These are phyloP conservation scores for Taeniopygia guttata DNA, from an alignment of 2,797 vertebrate species.

Conservation along the genomic window DNA sequence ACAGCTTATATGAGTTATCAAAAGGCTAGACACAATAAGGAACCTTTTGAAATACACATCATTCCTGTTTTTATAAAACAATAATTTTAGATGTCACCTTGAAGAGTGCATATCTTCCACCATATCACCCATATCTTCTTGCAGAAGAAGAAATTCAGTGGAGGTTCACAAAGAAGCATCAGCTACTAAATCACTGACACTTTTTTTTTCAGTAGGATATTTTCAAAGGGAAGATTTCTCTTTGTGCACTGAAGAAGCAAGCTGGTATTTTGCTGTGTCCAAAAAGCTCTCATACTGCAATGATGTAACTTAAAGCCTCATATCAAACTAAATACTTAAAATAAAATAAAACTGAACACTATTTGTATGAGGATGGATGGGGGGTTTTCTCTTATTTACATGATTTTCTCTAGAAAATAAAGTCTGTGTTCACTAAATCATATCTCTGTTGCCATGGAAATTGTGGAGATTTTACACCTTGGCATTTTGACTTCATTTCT, in stretches of 20 bases:
- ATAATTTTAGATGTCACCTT: not conserved
- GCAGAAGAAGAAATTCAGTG: not conserved
- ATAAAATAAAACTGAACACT: not conserved
- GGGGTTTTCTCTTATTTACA: not conserved
- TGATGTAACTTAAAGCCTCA: not conserved
- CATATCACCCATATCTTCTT: not conserved
- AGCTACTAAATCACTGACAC: not conserved
- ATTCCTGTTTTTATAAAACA: not conserved
- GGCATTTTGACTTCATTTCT: constrained; percentile 54
- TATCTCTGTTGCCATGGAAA: constrained; percentile 45
- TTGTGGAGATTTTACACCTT: constrained; percentile 47
- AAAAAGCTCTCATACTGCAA: not conserved
- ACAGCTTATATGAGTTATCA: not conserved
- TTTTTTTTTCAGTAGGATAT: not conserved
- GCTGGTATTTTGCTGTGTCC: not conserved
- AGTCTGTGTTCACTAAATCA: not conserved
- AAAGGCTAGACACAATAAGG: not conserved
- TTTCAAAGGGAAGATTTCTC: not conserved
- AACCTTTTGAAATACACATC: not conserved
- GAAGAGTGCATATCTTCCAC: fast-evolving
- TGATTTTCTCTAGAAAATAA: not conserved
- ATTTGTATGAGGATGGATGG: not conserved
- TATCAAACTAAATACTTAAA: not conserved
- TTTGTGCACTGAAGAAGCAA: not conserved
- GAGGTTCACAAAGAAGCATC: not conserved